Conservation (phyloP, 2,113 vertebrate genomes). For the Nannospalax galili region DNA sequence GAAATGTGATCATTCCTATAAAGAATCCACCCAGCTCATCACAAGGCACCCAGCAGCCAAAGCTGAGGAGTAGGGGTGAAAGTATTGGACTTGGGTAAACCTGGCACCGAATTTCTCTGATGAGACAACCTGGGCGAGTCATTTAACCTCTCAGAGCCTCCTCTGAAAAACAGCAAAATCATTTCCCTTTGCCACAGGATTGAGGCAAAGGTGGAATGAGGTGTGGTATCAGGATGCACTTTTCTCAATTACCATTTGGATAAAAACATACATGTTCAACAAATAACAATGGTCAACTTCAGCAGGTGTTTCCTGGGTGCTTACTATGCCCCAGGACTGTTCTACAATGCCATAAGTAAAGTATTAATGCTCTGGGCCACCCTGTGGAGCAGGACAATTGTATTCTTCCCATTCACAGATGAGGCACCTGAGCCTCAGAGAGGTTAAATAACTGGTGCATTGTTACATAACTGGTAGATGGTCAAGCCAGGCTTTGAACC, state of each 20-base stretch:
- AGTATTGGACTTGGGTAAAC: neutral
- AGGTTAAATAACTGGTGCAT: neutral
- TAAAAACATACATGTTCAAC: neutral
- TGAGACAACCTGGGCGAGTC: neutral
- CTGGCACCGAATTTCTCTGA: neutral
- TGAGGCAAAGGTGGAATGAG: neutral
- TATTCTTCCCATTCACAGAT: neutral
- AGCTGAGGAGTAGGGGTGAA: neutral
- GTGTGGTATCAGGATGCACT: neutral
- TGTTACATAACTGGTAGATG: neutral
- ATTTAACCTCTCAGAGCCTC: neutral
- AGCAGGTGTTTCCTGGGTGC: fast-evolving
- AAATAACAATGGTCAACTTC: neutral
- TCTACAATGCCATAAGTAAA: fast-evolving
- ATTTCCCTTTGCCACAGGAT: neutral
- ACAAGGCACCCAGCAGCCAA: neutral
- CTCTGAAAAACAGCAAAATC: neutral
- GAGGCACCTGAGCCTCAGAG: neutral
- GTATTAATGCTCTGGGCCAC: neutral
- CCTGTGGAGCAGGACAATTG: neutral
- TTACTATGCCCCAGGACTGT: neutral
- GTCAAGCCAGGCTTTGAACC: neutral
- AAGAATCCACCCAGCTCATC: fast-evolving
- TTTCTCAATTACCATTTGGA: neutral
- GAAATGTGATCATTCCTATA: neutral